Base-by-base conservation (phyloP, 2,113 vertebrate species). In the Rhinichthys klamathensis region DNA sequence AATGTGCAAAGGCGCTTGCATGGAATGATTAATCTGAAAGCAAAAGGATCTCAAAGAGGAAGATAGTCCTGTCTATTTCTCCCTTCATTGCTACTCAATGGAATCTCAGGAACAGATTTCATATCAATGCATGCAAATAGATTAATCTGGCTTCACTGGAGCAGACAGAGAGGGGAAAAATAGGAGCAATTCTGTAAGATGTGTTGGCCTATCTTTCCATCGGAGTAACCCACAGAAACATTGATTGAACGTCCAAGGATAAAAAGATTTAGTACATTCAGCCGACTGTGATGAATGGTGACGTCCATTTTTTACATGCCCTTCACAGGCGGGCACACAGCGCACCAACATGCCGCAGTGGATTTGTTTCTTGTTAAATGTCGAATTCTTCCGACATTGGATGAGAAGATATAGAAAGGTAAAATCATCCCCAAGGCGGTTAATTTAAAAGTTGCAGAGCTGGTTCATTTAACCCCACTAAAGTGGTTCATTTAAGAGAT, bases 221-320 rank as follows among this genome's bases (percentile, higher is more conserved):
- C 74, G 80, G 63, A 75, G 82, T 86, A 85, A 88, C 87, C 87
- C 74, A 70, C 73, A 61, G 73, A 87, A 88, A 87, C 89, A 87
- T 87, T 90, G 87, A 90, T 86, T 83, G 84, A 88, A 88, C 82
- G 84, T 89, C 84, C 84, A 74, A 88, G 87, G 89, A 88, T 88
- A 84, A 89, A 88, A 88, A 89, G 88, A 86, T 89, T 86, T 86
- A 86, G 84, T 86, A 85, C 87, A 82, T 73, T 86, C n/a, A 83
- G 75, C 82, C 76, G 32, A 85, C 82, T 84, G 82, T 86, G 85
- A 84, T 89, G 85, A 88, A 89, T 84, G 80, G 85, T 67, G 70
- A 69, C 85, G 63, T 83, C 73, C 73, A 54, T 77, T 77, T 84
- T 87, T 78, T 60, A 85, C 56, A 80, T 73, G 79, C 80, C 87